These are phyloP conservation scores for Chlamydotis undulata DNA, from an alignment of 2,113 vertebrate species.

Conservation along the genomic window DNA sequence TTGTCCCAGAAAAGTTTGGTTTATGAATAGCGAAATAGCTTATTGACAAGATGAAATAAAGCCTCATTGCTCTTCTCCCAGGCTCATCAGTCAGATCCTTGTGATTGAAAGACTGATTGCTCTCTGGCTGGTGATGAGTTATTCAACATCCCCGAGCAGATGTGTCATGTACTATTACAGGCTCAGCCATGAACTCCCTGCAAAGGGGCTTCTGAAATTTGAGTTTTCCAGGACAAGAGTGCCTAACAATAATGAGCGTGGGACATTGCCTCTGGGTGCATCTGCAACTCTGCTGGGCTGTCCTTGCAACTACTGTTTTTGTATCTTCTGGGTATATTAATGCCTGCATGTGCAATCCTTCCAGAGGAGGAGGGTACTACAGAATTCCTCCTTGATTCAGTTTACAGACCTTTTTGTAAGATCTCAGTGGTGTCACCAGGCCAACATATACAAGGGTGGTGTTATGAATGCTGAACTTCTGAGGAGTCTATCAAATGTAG, in stretches of 20 bases:
- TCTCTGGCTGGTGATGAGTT: background rate
- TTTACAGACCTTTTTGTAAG: background rate
- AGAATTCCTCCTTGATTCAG: background rate
- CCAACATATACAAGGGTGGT: background rate
- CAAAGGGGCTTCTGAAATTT: background rate
- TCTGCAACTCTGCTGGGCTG: background rate
- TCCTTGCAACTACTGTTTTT: background rate
- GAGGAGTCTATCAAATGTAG: background rate
- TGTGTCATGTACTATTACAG: background rate
- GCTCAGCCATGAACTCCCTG: background rate
- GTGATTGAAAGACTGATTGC: background rate
- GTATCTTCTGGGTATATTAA: background rate
- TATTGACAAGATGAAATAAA: background rate
- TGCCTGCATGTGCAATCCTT: background rate
- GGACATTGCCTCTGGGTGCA: background rate
- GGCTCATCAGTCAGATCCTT: background rate
- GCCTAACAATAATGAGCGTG: background rate
- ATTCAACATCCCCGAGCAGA: background rate
- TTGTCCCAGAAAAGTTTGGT: background rate
- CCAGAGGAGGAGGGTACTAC: background rate
- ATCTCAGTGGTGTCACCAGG: background rate
- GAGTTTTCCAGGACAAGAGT: background rate
- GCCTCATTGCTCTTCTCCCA: background rate
- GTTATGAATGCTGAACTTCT: background rate
- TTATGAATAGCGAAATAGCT: background rate